These are phyloP conservation scores for Phainopepla nitens DNA, from an alignment of 2,113 vertebrate species.

Conservation along the genomic window DNA sequence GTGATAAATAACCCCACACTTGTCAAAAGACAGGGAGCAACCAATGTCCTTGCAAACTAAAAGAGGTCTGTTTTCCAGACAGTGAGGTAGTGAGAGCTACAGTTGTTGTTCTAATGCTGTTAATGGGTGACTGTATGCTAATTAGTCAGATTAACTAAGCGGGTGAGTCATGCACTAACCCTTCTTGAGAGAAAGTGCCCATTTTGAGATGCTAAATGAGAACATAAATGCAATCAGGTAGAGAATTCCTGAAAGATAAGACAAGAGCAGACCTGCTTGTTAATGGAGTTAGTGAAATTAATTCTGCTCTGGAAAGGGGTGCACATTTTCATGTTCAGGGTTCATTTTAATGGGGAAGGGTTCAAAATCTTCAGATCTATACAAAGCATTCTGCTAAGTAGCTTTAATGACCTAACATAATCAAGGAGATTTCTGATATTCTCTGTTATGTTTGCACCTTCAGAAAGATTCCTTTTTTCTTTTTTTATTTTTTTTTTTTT, in stretches of 20 bases:
- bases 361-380: slow-evolving; percentile 24
- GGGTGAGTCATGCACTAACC: slow-evolving; percentile 75
- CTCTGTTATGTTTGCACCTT: not conserved
- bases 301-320: slow-evolving; percentile 23
- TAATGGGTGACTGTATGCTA: slow-evolving; percentile 76
- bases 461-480: not conserved
- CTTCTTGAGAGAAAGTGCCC: slow-evolving; percentile 72
- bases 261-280: slow-evolving; percentile 57
- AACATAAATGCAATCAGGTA: slow-evolving; percentile 74
- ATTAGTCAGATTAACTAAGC: slow-evolving; percentile 79
- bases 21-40: not conserved
- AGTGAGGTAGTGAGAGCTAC: slow-evolving; percentile 34
- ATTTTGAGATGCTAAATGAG: slow-evolving; percentile 77
- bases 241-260: slow-evolving; percentile 70
- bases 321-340: slow-evolving; percentile 40
- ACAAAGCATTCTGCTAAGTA: slow-evolving; percentile 4
- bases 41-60: slow-evolving; percentile 39
- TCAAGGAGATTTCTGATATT: slow-evolving; percentile 11
- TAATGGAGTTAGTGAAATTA: slow-evolving; percentile 66
- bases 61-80: slow-evolving; percentile 54
- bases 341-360: slow-evolving; percentile 33
- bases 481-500: not conserved
- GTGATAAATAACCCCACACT: not conserved
- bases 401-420: slow-evolving; percentile 19
- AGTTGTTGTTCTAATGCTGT: slow-evolving; percentile 73